Percentiles rank a stretch among this genome's conserved stretches.
phyloP scores from a whole-genome alignment of 2,797 vertebrate genomes.

The Tympanoctomys barrerae region DNA sequence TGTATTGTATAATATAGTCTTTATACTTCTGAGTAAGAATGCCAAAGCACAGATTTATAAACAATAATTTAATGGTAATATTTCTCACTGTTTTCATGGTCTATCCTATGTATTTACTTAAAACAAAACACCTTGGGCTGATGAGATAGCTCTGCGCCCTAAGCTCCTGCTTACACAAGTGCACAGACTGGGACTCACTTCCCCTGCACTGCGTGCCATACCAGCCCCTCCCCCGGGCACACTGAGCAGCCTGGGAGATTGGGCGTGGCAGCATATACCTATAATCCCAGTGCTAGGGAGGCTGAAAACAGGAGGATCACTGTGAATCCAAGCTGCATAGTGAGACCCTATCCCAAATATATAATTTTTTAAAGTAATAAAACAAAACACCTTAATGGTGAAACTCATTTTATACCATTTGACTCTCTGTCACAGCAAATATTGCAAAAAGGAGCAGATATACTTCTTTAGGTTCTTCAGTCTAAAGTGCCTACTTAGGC shows the following conservation, averaged over 20 bases:
- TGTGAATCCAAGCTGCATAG: too few relatives aligned
- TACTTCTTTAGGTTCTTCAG: background rate
- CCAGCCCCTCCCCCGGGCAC: too few relatives aligned
- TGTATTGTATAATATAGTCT: background rate
- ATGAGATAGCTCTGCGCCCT: too few relatives aligned
- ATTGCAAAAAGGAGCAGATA: background rate
- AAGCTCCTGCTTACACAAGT: too few relatives aligned
- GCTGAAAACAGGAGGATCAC: too few relatives aligned
- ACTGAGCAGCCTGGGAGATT: too few relatives aligned
- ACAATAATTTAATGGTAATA: background rate
- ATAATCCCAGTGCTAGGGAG: too few relatives aligned
- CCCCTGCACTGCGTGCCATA: too few relatives aligned
- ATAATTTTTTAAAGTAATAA: background rate
- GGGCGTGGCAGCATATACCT: too few relatives aligned
- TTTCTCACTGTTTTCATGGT: background rate
- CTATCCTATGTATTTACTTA: background rate
- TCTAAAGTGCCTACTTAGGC: too few relatives aligned
- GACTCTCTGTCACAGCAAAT: background rate
- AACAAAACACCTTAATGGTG: background rate
- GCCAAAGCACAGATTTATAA: background rate
- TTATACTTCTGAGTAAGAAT: background rate
- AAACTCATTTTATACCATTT: constrained; percentile 8
- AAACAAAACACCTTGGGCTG: background rate
- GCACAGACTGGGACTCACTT: too few relatives aligned
- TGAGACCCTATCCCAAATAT: background rate